Base-by-base conservation (phyloP, 2,797 vertebrate genomes). In the Galago senegalensis region DNA sequence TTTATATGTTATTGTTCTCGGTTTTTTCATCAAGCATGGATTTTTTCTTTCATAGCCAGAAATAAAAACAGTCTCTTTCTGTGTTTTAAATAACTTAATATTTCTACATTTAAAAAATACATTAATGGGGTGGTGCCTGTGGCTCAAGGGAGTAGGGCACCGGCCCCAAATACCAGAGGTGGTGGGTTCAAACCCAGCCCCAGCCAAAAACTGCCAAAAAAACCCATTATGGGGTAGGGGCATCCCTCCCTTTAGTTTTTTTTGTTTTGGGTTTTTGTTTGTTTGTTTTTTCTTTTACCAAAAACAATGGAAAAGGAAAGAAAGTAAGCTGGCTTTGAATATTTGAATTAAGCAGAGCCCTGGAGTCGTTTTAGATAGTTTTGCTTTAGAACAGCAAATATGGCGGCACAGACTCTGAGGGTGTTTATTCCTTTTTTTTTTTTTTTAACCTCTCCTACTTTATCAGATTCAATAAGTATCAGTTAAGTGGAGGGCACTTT, bases 21-120 rank as follows among this genome's bases (percentile, higher is more conserved):
- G 11, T 63, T 87, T 93, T n/a, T 72, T 0, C 25, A 40, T 58
- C 93, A 46, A 93, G 17, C 25, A 37, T 34, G 20, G 84, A 76
- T 69, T 94, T 27, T 53, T 85, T 94, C 92, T 87, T 53, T 46
- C 9, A 40, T 61, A 93, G 43, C n/a, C 82, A 89, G 69, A 93
- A 96, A 91, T 25, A 84, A 31, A 89, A 97, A 81, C 11, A 91
- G 88, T 91, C 94, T 92, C 46, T 92, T 84, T 77, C 60, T 73
- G 2, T 81, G 29, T 61, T 61, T 72, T 65, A 65, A 31, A 70
- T 14, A 81, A 81, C 25, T 27, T 40, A 25, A 81, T 27, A 81
- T 40, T 18, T 81, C 34, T 81, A 4, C n/a, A 37, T 60, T 37
- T 53, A 16, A 53, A 53, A 53, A 53, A 53, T 53, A 53, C 49